Evolutionary conservation across 2,797 vertebrate genomes (phyloP).

Genomic region (Sebastes hopkinsi): DNA sequence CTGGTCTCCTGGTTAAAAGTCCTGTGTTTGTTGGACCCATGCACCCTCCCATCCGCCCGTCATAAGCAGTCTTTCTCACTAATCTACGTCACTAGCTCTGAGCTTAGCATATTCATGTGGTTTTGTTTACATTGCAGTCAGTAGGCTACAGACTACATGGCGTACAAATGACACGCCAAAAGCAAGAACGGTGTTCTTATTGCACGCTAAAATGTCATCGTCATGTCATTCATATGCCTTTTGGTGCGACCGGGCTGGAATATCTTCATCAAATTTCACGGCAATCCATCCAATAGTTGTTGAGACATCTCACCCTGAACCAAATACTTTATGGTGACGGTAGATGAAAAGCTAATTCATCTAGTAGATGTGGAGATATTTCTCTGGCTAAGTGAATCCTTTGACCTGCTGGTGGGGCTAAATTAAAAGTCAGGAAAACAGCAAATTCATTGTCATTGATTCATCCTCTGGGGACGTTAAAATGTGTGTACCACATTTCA

Average conservation of each 20-base stretch:
- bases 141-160: no score
- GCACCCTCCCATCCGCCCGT: accelerated
- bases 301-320: neutral
- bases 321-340: neutral
- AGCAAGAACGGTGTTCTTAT: no score
- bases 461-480: neutral
- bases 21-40: no score
- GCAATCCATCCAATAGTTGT: neutral
- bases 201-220: no score
- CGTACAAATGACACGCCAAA: no score
- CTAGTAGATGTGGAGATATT: neutral
- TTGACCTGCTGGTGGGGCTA: neutral
- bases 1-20: no score
- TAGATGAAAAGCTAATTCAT: neutral
- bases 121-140: no score
- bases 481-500: neutral
- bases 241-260: no score
- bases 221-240: no score
- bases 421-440: neutral
- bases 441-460: neutral
- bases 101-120: no score
- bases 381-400: neutral
- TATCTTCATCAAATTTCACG: neutral
- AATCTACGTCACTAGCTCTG: no score
- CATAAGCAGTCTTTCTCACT: no score